A percentile compares a stretch with the other conserved stretches of the same genome.
Evolutionary conservation across 2,888 invertebrate species (phyloP).

Genomic region (Metopia argyrocephala): DNA sequence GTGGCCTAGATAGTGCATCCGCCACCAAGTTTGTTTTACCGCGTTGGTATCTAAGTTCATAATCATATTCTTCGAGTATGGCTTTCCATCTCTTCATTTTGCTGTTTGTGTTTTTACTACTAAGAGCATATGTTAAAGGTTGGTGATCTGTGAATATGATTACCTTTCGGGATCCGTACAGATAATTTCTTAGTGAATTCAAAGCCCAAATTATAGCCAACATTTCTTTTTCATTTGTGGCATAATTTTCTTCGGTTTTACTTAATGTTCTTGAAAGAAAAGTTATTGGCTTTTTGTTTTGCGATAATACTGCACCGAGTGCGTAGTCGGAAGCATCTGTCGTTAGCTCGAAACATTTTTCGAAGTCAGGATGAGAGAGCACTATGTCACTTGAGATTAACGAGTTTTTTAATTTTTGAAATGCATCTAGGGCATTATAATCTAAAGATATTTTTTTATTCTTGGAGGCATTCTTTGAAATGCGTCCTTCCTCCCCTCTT

Average conservation of each 20-base stretch:
- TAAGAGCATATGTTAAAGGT: not conserved
- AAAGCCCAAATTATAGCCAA: not conserved
- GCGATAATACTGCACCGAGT: too few relatives aligned
- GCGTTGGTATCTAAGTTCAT: not conserved
- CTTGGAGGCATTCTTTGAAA: not conserved
- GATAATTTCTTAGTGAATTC: too few relatives aligned
- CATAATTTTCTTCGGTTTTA: not conserved
- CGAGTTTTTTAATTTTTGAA: conserved; percentile 1
- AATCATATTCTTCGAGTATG: not conserved
- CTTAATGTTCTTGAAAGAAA: too few relatives aligned
- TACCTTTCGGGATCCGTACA: conserved; percentile 3
- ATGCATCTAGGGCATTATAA: too few relatives aligned
- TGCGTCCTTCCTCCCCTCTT: conserved; percentile 21
- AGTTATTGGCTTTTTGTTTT: too few relatives aligned
- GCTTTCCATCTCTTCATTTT: not conserved
- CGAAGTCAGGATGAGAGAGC: not conserved
- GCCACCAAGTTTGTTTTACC: not conserved
- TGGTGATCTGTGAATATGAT: too few relatives aligned
- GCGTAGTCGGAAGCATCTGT: not conserved
- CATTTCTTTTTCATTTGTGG: not conserved
- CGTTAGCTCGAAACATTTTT: too few relatives aligned
- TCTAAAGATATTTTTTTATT: too few relatives aligned
- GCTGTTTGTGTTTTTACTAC: not conserved
- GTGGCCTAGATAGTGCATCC: conserved; percentile 4
- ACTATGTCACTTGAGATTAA: not conserved